Base-by-base conservation (phyloP, 2,797 vertebrate genomes). In the Oceanodroma leucorhoa region DNA sequence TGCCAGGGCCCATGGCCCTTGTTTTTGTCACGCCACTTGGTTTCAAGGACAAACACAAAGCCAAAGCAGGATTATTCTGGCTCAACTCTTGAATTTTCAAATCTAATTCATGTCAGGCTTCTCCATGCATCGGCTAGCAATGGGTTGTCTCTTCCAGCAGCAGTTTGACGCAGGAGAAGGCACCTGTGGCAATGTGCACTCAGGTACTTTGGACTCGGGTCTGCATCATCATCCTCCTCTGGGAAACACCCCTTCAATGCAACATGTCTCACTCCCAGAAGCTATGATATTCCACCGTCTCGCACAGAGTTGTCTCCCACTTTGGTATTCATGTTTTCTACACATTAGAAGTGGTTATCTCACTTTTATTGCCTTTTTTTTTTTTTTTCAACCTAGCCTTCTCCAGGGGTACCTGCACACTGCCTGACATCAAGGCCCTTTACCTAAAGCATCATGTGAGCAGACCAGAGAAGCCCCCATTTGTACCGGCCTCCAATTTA, bases 101-200 rank as follows among this genome's bases (percentile, higher is more conserved):
- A 53, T 8, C 19, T 22, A 30, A 54, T 32, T 45, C 15, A 34
- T 10, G 20, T 29, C 73, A 67, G 22, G 27, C 30, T 85, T 85
- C 83, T 61, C 54, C 5, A 0, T 2, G 13, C 50, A 29, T 5
- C 4, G 1, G 36, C 29, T 57, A 53, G 67, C 58, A 66, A 51
- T 1, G 12, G 38, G 13, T 6, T 11, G n/a, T 9, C 40, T 78
- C 40, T 60, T 80, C 69, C 57, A 64, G 75, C 45, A 87, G 19
- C 57, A 26, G 17, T 10, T 2, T 50, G 64, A 50, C 32, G 21
- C 10, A 7, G 34, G 15, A 69, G 22, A 55, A 79, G n/a, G 45
- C 26, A 41, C 14, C 38, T 4, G 0, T 1, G 1, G 30, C 60
- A 69, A 43, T 1, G 11, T 2, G 14, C 6, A 27, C 43, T 11